Evolutionary conservation across 2,113 vertebrate genomes (phyloP).

Genomic region (Perognathus longimembris): DNA sequence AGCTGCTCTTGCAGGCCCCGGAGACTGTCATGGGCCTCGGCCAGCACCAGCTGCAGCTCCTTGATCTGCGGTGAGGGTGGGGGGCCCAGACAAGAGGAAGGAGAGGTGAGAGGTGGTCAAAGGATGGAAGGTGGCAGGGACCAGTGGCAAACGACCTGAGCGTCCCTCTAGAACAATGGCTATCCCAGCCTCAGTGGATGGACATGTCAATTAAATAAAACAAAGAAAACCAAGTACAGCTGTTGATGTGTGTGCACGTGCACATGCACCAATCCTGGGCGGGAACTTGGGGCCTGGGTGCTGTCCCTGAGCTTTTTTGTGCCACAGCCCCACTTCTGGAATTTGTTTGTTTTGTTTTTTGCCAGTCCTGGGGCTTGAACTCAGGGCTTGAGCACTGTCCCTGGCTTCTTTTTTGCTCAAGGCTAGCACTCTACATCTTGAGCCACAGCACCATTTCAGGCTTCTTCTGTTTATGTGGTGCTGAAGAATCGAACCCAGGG

Average conservation of each 20-base stretch:
- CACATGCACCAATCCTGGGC: no score
- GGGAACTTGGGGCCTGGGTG: no score
- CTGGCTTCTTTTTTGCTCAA: no score
- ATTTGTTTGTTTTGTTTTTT: no score
- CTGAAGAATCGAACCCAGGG: no score
- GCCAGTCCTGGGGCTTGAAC: no score
- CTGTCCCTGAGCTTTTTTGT: no score
- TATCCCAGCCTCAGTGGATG: not conserved
- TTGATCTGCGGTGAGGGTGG: constrained; percentile 84
- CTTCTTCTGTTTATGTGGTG: no score
- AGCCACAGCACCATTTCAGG: no score
- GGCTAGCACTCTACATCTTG: no score
- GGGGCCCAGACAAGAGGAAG: not conserved
- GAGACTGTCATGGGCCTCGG: constrained; percentile 89
- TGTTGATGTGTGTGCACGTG: not conserved
- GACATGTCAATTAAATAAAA: not conserved
- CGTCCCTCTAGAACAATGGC: not conserved
- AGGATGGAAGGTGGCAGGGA: not conserved
- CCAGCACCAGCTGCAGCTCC: constrained; percentile 90
- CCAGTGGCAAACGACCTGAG: not conserved
- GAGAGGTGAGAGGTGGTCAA: not conserved
- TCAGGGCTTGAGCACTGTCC: no score
- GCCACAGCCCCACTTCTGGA: no score
- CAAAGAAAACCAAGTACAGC: not conserved
- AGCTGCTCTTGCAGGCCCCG: constrained; percentile 90